phyloP scores from a whole-genome alignment of 2,888 invertebrate genomes.

The Tenthredo mesomela region DNA sequence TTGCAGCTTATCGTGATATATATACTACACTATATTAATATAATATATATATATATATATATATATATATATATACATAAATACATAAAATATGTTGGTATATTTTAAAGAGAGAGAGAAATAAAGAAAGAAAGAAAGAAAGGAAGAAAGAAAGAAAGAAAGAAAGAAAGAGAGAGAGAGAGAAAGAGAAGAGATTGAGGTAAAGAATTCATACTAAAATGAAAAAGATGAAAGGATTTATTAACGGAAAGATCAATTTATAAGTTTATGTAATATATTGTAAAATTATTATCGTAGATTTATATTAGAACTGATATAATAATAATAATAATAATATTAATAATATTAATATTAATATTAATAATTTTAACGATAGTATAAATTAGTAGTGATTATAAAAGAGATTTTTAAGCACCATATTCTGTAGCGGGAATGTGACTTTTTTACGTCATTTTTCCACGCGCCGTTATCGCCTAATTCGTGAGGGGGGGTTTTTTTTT shows the following conservation, averaged over 20 bases:
- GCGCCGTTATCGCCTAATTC: slow-evolving; percentile 14
- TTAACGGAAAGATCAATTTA: slow-evolving; percentile 14
- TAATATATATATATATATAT: neutral
- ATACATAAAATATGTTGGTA: neutral
- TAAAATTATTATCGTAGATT: slow-evolving; percentile 46
- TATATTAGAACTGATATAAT: slow-evolving; percentile 43
- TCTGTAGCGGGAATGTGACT: slow-evolving; percentile 13
- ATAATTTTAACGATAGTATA: neutral
- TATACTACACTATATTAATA: neutral
- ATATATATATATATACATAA: neutral
- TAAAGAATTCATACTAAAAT: neutral
- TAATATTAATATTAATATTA: slow-evolving; percentile 7
- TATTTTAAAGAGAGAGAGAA: neutral
- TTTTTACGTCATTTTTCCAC: slow-evolving; percentile 36
- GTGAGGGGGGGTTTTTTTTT: no score
- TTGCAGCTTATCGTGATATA: slow-evolving; percentile 22
- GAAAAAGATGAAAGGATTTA: neutral
- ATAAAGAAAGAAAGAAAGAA: no score
- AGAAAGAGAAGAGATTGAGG: neutral
- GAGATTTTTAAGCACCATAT: slow-evolving; percentile 31
- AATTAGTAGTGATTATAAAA: neutral
- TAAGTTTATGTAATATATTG: slow-evolving; percentile 47
- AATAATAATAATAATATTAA: slow-evolving; percentile 3
- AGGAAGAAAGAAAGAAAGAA: no score
- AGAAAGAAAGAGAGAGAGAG: no score